Base-by-base conservation (phyloP, 2,797 vertebrate species). In the Sphaeramia orbicularis region DNA sequence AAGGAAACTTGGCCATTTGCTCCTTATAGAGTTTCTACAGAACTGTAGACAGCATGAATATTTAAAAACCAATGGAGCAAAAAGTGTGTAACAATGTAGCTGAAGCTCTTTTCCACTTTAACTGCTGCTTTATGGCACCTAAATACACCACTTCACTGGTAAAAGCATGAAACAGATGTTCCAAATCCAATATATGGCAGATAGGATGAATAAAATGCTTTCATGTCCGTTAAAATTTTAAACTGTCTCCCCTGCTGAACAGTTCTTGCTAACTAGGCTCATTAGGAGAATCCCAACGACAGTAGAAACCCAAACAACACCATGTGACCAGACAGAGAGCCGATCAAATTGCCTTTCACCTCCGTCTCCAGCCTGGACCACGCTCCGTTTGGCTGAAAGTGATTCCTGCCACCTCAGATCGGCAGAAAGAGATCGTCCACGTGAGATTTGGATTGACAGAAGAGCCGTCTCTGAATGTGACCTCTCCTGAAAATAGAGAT, bases 1-100 rank as follows among this genome's bases (percentile, higher is more conserved):
- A 49, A 68, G 74, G 52, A 83, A 80, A 68, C 59, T 58, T 58
- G 48, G 58, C 49, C 62, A 15, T 74, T 74, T 51, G 69, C 38
- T 68, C 49, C 55, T 77, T 74, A 73, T 60, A 59, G 71, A 72
- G 78, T 89, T 84, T 84, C 74, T 65, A 13, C 24, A 43, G 14
- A 24, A 38, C 68, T 19, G 69, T 47, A 60, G 49, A 50, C 32
- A 4, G 4, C 53, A 83, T 86, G 15, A 86, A 86, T 89, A 78
- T 81, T 89, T 81, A 16, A 80, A 74, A 64, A 45, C 65, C 27
- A 64, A n/a, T 15, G 41, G 13, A 42, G 61, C 54, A 45, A 30
- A 71, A 58, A 56, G 43, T 43, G 19, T 52, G 37, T 19, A 13
- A 14, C 5, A 12, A 12, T 14, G 35, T 7, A 13, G 35, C 32